Percentiles rank a stretch among this genome's conserved stretches.
phyloP scores from a whole-genome alignment of 2,888 invertebrate species.

The Dorcus parallelipipedus region DNA sequence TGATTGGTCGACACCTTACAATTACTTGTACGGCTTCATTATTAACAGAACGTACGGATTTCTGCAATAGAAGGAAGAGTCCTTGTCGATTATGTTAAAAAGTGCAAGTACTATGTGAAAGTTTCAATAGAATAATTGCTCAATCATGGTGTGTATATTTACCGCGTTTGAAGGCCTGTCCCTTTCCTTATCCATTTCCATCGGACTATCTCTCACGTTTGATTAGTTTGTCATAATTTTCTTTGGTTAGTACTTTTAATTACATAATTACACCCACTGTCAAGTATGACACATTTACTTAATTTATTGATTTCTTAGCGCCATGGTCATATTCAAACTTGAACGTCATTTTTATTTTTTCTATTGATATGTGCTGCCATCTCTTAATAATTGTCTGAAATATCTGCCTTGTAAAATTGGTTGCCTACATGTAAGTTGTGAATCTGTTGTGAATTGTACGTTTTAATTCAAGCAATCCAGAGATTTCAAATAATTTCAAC shows the following conservation, averaged over 20 bases:
- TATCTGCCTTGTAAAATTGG: background rate
- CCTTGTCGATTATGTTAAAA: background rate
- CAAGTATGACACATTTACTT: constrained; percentile 15
- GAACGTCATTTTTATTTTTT: constrained; percentile 8
- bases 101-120: background rate
- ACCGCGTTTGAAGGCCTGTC: background rate
- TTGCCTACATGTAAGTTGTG: background rate
- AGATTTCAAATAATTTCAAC: too few relatives aligned
- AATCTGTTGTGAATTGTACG: too few relatives aligned
- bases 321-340: constrained; percentile 27
- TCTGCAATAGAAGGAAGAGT: constrained; percentile 7
- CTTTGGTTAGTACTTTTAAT: constrained; percentile 11
- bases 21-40: constrained; percentile 95
- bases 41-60: constrained; percentile 39
- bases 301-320: constrained; percentile 30
- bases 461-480: too few relatives aligned
- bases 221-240: background rate
- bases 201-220: background rate
- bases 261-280: constrained; percentile 17
- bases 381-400: background rate
- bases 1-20: constrained; percentile 94
- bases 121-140: constrained; percentile 1
- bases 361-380: background rate
- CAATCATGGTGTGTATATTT: background rate
- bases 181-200: constrained; percentile 11